Evolutionary conservation across 2,888 invertebrate genomes (phyloP).

Genomic region (Sphinx pinastri): DNA sequence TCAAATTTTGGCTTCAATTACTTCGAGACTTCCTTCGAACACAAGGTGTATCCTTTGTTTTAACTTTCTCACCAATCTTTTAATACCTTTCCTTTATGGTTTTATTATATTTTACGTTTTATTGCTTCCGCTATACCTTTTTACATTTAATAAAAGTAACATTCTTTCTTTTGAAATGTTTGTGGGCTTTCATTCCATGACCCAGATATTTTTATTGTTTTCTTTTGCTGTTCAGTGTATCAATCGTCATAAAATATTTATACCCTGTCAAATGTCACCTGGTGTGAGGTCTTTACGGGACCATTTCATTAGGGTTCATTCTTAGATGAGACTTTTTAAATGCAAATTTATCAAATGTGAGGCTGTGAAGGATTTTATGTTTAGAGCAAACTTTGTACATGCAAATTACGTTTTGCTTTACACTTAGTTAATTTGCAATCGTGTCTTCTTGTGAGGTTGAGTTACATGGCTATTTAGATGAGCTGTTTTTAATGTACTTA

Average conservation of each 20-base stretch:
- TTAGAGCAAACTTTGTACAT: slow-evolving; percentile 11
- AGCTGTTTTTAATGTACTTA: neutral
- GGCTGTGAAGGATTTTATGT: slow-evolving; percentile 36
- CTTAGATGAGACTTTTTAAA: slow-evolving; percentile 42
- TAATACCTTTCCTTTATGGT: neutral
- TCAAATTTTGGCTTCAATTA: too few species aligned
- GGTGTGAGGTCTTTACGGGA: neutral
- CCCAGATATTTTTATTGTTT: slow-evolving; percentile 21
- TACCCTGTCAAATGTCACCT: neutral
- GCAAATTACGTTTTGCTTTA: slow-evolving; percentile 11
- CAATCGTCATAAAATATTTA: slow-evolving; percentile 45
- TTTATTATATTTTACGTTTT: neutral
- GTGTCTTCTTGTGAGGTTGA: neutral
- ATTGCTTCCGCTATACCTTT: neutral
- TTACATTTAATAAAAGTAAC: slow-evolving; percentile 8
- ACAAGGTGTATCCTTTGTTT: neutral
- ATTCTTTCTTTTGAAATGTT: neutral
- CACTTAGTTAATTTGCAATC: neutral
- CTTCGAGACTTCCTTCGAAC: too few species aligned
- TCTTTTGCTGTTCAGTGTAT: slow-evolving; percentile 39
- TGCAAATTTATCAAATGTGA: slow-evolving; percentile 35
- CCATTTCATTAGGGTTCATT: slow-evolving; percentile 41
- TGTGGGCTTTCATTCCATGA: slow-evolving; percentile 20
- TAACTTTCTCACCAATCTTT: neutral
- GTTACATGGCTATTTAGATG: neutral